Evolutionary conservation across 2,888 invertebrate genomes (phyloP).

Genomic region (Plagiodera versicolora): DNA sequence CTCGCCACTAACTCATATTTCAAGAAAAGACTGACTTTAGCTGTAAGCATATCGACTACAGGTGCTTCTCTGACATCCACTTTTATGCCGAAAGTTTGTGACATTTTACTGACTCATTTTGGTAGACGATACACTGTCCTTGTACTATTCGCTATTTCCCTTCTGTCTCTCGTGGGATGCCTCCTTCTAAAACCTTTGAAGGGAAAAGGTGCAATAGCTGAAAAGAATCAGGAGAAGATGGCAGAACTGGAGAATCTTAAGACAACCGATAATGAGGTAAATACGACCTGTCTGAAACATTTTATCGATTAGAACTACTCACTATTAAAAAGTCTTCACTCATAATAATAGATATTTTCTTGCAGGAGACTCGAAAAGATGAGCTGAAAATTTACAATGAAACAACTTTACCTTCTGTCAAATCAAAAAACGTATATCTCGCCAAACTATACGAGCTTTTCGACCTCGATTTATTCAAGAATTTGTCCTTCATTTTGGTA

Average conservation of each 20-base stretch:
- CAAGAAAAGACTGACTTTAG: conserved; percentile 55
- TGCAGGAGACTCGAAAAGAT: conserved; percentile 28
- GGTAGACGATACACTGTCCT: conserved; percentile 56
- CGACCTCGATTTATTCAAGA: conserved; percentile 48
- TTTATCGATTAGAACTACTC: not conserved
- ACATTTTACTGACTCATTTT: conserved; percentile 49
- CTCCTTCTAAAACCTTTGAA: conserved; percentile 54
- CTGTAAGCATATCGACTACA: conserved; percentile 56
- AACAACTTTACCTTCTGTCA: conserved; percentile 41
- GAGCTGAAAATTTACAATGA: conserved; percentile 39
- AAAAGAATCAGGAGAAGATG: not conserved
- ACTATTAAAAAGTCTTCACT: no score
- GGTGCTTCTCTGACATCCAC: conserved; percentile 56
- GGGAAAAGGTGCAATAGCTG: conserved; percentile 9
- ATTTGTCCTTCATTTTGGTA: conserved; percentile 45
- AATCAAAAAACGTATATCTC: conserved; percentile 26
- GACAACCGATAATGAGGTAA: conserved; percentile 12
- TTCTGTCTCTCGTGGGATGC: conserved; percentile 56
- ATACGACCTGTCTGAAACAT: not conserved
- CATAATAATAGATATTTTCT: conserved; percentile 3
- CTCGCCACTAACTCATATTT: conserved; percentile 58
- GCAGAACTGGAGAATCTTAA: conserved; percentile 10
- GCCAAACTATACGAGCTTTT: conserved; percentile 43
- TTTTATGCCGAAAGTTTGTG: conserved; percentile 56
- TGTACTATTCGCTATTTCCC: conserved; percentile 55